Evolutionary conservation across 2,888 invertebrate genomes (phyloP).

Genomic region (Erebia epiphron): DNA sequence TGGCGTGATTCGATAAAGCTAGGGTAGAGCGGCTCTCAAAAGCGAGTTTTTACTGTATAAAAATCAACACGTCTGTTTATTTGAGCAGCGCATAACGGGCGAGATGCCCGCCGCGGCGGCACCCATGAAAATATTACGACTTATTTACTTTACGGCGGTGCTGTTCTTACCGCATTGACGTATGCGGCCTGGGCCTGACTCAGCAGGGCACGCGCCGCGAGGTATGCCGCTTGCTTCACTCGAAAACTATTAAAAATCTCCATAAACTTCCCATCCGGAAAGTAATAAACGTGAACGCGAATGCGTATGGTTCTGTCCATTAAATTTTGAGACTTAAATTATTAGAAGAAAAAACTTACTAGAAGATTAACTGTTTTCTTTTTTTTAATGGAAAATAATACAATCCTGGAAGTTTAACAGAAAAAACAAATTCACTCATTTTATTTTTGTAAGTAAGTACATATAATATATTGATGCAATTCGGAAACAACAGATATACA

Average conservation of each 20-base stretch:
- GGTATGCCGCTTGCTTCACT: slow-evolving; percentile 38
- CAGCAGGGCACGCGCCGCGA: slow-evolving; percentile 52
- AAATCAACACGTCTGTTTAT: slow-evolving; percentile 79
- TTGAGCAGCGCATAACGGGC: slow-evolving; percentile 70
- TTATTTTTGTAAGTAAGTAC: too few species aligned
- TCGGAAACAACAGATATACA: slow-evolving; percentile 65
- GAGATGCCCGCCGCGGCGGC: slow-evolving; percentile 69
- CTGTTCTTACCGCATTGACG: slow-evolving; percentile 69
- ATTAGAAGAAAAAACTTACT: too few species aligned
- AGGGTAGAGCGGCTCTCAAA: slow-evolving; percentile 57
- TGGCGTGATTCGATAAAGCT: slow-evolving; percentile 58
- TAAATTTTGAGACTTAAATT: background rate
- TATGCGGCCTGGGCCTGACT: slow-evolving; percentile 54
- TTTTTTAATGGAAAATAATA: too few species aligned
- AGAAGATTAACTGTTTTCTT: background rate
- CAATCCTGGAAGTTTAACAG: too few species aligned
- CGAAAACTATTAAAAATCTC: slow-evolving; percentile 16
- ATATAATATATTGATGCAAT: background rate
- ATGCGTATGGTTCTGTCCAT: background rate
- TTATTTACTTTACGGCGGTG: slow-evolving; percentile 75
- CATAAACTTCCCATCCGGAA: slow-evolving; percentile 12
- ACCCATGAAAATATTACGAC: slow-evolving; percentile 79
- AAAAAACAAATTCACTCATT: too few species aligned
- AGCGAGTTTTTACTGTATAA: slow-evolving; percentile 68
- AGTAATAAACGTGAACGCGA: background rate